Percentiles rank a stretch among this genome's conserved stretches.
Evolutionary conservation across 2,888 invertebrate genomes (phyloP).

Genomic region (Pedicia rivosa): DNA sequence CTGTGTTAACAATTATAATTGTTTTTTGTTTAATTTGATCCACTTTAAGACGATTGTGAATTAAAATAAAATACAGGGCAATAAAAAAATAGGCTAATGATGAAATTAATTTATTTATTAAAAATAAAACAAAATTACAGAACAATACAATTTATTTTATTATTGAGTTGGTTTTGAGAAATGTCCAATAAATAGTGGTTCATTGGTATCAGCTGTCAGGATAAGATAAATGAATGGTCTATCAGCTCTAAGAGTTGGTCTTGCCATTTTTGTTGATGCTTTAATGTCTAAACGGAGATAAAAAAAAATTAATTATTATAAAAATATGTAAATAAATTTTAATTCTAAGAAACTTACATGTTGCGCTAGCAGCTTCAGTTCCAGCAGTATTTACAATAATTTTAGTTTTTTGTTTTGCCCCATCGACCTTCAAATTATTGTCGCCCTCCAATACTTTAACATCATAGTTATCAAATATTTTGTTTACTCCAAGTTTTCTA

Average conservation of each 20-base stretch:
- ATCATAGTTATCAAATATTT: neutral
- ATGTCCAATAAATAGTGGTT: neutral
- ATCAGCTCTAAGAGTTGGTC: no score
- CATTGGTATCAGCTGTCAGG: neutral
- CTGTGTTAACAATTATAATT: no score
- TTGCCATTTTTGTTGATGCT: no score
- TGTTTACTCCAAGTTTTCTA: neutral
- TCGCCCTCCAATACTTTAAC: neutral
- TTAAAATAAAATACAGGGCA: no score
- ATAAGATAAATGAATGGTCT: neutral
- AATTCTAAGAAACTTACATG: neutral
- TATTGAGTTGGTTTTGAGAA: conserved; percentile 1
- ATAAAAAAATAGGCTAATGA: no score
- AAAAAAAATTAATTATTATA: neutral
- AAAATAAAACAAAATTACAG: no score
- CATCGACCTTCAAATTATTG: neutral
- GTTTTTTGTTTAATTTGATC: no score
- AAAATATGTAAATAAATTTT: neutral
- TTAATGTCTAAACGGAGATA: neutral
- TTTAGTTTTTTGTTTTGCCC: neutral
- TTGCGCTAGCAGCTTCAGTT: neutral
- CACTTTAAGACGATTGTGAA: no score
- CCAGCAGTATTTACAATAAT: neutral
- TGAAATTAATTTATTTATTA: no score
- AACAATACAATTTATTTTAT: no score